Conservation (phyloP, 1,140 invertebrate genomes). For the Physella acuta region DNA sequence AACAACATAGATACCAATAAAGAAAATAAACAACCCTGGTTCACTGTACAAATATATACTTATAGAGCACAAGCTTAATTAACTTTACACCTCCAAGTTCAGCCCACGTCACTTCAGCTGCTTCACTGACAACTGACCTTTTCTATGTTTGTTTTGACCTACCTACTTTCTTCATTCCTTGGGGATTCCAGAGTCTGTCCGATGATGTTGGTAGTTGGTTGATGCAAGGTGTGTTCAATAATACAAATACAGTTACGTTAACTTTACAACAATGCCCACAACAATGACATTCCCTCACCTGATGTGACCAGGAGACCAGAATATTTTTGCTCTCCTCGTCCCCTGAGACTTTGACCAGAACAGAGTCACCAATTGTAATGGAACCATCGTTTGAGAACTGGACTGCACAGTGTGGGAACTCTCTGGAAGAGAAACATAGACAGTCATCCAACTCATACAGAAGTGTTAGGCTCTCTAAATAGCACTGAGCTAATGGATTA, state of each 20-base stretch:
- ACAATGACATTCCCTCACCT: slow-evolving; percentile 59
- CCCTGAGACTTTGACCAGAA: slow-evolving; percentile 84
- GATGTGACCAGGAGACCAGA: slow-evolving; percentile 93
- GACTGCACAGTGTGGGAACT: slow-evolving; percentile 74
- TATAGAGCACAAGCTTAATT: no score
- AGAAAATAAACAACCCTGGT: no score
- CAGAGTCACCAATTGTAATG: slow-evolving; percentile 80
- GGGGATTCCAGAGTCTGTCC: no score
- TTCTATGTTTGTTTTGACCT: neutral
- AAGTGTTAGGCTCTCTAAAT: no score
- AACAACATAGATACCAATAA: no score
- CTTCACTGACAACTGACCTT: neutral
- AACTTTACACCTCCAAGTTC: no score
- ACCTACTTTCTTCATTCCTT: no score
- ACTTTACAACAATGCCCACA: neutral
- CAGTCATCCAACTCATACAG: no score
- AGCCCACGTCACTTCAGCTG: neutral
- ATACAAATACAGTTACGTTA: neutral
- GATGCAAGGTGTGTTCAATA: no score
- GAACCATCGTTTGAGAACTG: slow-evolving; percentile 75
- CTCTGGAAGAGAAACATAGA: slow-evolving; percentile 46
- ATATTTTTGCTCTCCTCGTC: slow-evolving; percentile 77
- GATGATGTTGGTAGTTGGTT: no score
- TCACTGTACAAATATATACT: no score
- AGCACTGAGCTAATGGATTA: no score